phyloP scores from a whole-genome alignment of 2,797 vertebrate genomes.

The Champsocephalus esox region DNA sequence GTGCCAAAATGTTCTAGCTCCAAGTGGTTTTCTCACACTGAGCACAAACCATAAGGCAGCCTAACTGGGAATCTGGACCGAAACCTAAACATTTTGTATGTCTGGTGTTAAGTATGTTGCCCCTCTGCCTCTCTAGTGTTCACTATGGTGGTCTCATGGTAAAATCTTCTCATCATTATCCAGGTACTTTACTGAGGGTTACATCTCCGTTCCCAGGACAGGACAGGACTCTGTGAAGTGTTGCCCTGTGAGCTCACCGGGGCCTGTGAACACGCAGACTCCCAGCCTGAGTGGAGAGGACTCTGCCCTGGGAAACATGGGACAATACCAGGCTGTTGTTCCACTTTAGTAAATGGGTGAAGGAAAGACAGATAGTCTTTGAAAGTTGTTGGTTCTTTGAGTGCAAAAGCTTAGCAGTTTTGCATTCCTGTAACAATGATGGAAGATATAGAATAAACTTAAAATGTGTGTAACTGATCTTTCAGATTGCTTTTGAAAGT shows the following conservation, averaged over 20 bases:
- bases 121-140: constrained; percentile 48
- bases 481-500: background rate
- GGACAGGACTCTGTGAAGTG: constrained; percentile 60
- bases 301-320: constrained; percentile 38
- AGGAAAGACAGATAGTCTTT: constrained; percentile 53
- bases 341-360: constrained; percentile 43
- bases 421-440: constrained; percentile 1
- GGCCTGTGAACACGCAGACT: constrained; percentile 78
- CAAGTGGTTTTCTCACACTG: constrained; percentile 37
- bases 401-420: constrained; percentile 10
- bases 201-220: constrained; percentile 64
- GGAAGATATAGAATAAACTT: background rate
- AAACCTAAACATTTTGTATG: constrained; percentile 63
- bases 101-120: constrained; percentile 64
- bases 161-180: constrained; percentile 63
- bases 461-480: background rate
- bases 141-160: constrained; percentile 56
- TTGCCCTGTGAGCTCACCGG: constrained; percentile 65
- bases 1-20: constrained; percentile 29
- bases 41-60: constrained; percentile 37
- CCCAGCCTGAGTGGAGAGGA: constrained; percentile 56
- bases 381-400: constrained; percentile 25
- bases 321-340: constrained; percentile 57
- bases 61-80: constrained; percentile 49
- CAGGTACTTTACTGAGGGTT: constrained; percentile 47